A percentile compares a stretch with the other conserved stretches of the same genome.
Conservation (phyloP, 2,888 invertebrate genomes). For the Tuta absoluta region DNA sequence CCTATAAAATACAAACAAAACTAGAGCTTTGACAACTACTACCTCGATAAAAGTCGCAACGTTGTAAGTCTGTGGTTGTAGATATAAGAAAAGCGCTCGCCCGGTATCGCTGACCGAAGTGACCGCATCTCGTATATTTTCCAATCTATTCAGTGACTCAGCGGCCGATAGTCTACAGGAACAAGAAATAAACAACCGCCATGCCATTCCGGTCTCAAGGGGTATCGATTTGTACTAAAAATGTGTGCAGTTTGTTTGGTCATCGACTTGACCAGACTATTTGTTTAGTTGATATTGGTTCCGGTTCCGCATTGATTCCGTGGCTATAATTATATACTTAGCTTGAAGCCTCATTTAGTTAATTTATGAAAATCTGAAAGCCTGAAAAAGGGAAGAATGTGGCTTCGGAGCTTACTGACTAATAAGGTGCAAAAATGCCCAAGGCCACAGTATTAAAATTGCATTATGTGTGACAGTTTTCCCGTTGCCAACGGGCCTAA, state of each 20-base stretch:
- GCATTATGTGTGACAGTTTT: too few relatives aligned
- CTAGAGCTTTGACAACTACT: not conserved
- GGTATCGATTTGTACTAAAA: constrained; percentile 3
- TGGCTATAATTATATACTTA: too few relatives aligned
- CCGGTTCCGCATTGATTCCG: too few relatives aligned
- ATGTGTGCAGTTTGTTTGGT: not conserved
- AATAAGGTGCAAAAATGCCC: too few relatives aligned
- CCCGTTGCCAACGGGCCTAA: too few relatives aligned
- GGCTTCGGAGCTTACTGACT: too few relatives aligned
- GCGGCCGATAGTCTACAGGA: not conserved
- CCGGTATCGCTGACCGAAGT: not conserved
- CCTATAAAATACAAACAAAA: too few relatives aligned
- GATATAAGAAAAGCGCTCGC: not conserved
- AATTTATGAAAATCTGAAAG: too few relatives aligned
- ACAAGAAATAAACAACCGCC: constrained; percentile 1
- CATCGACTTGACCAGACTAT: constrained; percentile 17
- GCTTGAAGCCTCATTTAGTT: too few relatives aligned
- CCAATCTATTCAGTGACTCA: constrained; percentile 8
- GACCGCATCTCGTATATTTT: not conserved
- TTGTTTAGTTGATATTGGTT: not conserved
- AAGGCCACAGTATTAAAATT: too few relatives aligned
- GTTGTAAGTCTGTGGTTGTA: too few relatives aligned
- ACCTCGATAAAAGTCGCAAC: not conserved
- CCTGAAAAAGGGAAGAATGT: too few relatives aligned
- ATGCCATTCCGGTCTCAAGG: not conserved